phyloP scores from a whole-genome alignment of 2,888 invertebrate genomes.

The Octonoba sinensis region DNA sequence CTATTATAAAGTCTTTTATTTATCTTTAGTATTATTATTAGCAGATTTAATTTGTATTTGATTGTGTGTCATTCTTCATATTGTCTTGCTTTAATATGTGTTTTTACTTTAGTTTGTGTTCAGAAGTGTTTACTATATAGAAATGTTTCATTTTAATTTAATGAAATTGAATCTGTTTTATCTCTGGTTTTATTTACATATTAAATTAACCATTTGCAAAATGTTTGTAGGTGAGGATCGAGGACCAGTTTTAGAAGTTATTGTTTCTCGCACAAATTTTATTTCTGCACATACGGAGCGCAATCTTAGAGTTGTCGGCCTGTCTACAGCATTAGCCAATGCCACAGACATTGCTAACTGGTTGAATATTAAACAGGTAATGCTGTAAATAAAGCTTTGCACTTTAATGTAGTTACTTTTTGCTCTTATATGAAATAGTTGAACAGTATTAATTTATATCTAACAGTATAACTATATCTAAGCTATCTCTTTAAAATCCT shows the following conservation, averaged over 20 bases:
- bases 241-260: slow-evolving; percentile 87
- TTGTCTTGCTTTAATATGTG: no score
- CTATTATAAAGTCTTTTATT: no score
- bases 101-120: no score
- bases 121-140: no score
- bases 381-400: slow-evolving; percentile 9
- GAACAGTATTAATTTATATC: no score
- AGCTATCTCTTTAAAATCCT: no score
- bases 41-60: no score
- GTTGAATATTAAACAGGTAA: slow-evolving; percentile 81
- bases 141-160: no score
- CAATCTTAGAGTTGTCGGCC: slow-evolving; percentile 88
- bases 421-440: background rate
- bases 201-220: background rate
- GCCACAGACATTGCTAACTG: slow-evolving; percentile 96
- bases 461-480: no score
- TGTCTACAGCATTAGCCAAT: slow-evolving; percentile 98
- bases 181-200: background rate
- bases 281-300: slow-evolving; percentile 90
- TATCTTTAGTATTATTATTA: no score
- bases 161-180: no score
- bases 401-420: slow-evolving; percentile 11
- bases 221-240: slow-evolving; percentile 73
- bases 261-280: slow-evolving; percentile 96
- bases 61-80: no score